Conservation (phyloP, 1,140 invertebrate species). For the Bradysia coprophila region DNA sequence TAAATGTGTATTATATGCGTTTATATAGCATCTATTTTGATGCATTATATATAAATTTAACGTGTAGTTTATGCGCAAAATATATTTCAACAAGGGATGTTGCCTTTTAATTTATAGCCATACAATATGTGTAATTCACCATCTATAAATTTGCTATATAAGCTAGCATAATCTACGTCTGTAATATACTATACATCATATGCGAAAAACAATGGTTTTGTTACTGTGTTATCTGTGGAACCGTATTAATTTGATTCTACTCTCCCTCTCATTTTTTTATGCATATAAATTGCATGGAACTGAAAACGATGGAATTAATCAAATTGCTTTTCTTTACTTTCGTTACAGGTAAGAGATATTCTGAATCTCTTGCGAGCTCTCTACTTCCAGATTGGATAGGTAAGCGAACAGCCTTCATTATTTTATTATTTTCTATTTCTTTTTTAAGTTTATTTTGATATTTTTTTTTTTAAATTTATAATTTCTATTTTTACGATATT, state of each 20-base stretch:
- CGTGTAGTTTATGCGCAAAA: conserved; percentile 2
- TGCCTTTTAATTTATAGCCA: conserved; percentile 1
- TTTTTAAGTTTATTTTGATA: conserved; percentile 12
- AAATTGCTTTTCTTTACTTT: conserved; percentile 7
- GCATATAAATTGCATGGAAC: too few species aligned
- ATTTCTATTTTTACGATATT: conserved; percentile 8
- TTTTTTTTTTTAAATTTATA: conserved; percentile 11
- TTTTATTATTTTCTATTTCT: conserved; percentile 10
- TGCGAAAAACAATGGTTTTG: too few species aligned
- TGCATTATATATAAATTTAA: too few species aligned
- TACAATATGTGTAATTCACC: too few species aligned
- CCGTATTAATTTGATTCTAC: too few species aligned
- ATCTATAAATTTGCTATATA: too few species aligned
- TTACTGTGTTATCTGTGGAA: too few species aligned
- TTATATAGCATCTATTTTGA: background rate
- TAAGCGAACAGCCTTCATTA: conserved; percentile 16
- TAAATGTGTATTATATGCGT: background rate
- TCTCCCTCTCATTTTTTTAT: too few species aligned
- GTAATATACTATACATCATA: too few species aligned
- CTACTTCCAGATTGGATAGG: conserved; percentile 26
- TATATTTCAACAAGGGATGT: conserved; percentile 3
- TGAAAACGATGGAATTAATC: too few species aligned
- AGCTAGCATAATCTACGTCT: too few species aligned
- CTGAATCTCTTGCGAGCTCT: conserved; percentile 27
- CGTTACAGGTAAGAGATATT: conserved; percentile 26